Percentiles rank a stretch among this genome's conserved stretches.
These are phyloP conservation scores for Myopa tessellatipennis DNA, from an alignment of 2,888 invertebrate genomes.

Conservation along the genomic window DNA sequence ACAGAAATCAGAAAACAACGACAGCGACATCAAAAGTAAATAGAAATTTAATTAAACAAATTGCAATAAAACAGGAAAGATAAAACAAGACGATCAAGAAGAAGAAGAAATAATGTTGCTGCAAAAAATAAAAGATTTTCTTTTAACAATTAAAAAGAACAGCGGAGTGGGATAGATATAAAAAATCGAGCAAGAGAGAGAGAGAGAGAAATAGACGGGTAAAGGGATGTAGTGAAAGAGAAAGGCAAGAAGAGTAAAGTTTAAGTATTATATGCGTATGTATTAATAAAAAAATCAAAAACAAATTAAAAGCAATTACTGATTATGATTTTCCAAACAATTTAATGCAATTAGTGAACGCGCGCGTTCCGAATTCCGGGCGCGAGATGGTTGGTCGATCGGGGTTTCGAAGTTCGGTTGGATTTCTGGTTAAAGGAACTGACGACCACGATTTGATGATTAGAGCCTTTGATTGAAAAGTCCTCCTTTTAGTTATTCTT, in stretches of 20 bases:
- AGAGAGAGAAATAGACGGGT: neutral
- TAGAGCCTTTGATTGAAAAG: neutral
- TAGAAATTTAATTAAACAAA: slow-evolving; percentile 40
- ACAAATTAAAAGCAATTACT: slow-evolving; percentile 60
- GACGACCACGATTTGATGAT: neutral
- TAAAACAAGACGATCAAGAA: slow-evolving; percentile 35
- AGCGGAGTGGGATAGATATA: neutral
- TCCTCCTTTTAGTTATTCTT: neutral
- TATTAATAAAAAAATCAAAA: slow-evolving; percentile 32
- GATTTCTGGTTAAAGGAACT: neutral
- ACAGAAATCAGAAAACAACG: slow-evolving; percentile 9
- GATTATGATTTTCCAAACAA: slow-evolving; percentile 64
- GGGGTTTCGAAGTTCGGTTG: neutral
- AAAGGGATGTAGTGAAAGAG: neutral
- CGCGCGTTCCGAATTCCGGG: neutral
- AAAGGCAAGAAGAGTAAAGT: neutral
- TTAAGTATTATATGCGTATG: neutral
- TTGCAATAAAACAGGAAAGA: slow-evolving; percentile 45
- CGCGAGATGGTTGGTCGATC: neutral
- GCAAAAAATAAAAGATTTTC: neutral
- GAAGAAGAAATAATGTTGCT: slow-evolving; percentile 13
- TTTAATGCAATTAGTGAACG: slow-evolving; percentile 60
- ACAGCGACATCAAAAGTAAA: slow-evolving; percentile 37
- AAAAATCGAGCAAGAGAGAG: neutral
- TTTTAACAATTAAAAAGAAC: neutral